Base-by-base conservation (phyloP, 2,797 vertebrate genomes). In the Poecilia gillii region DNA sequence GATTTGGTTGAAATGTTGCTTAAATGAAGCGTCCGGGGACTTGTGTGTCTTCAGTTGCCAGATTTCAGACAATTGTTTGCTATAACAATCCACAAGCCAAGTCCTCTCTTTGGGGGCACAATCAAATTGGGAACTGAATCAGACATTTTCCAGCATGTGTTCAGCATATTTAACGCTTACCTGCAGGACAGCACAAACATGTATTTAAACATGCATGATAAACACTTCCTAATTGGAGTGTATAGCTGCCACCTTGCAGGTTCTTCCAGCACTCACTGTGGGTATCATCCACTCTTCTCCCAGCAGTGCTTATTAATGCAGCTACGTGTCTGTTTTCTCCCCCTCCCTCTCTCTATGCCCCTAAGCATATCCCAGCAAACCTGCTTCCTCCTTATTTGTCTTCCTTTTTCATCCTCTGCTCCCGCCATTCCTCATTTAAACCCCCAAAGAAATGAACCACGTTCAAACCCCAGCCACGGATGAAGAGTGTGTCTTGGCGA, bases 251-350 rank as follows among this genome's bases (percentile, higher is more conserved):
- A 81, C 78, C 76, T 57, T 62, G 72, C 83, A 81, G 78, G 36
- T 79, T 79, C 51, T 78, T 85, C 64, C 57, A n/a, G 76, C 55
- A 83, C 74, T 82, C 51, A 16, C 36, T 77, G 86, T 88, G 88
- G 83, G 84, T 74, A 81, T 88, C 83, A 82, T 70, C 77, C 59
- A 72, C 81, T 80, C 81, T 18, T 74, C 73, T 86, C 84, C 87
- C 89, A 86, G 83, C 85, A 84, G 85, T 81, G 86, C 88, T 83
- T 77, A 83, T 91, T 91, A 91, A 90, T 91, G 80, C 85, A 80
- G 83, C 76, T 70, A 85, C 51, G 79, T 79, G 75, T 85, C 73
- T 80, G 75, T 68, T 73, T 55, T 64, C 74, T 46, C 74, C 12
- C 66, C 39, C 46, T 53, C 77, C 45, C 53, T 25, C 46, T 53